phyloP scores from a whole-genome alignment of 2,113 vertebrate species.

The Mastomys coucha region DNA sequence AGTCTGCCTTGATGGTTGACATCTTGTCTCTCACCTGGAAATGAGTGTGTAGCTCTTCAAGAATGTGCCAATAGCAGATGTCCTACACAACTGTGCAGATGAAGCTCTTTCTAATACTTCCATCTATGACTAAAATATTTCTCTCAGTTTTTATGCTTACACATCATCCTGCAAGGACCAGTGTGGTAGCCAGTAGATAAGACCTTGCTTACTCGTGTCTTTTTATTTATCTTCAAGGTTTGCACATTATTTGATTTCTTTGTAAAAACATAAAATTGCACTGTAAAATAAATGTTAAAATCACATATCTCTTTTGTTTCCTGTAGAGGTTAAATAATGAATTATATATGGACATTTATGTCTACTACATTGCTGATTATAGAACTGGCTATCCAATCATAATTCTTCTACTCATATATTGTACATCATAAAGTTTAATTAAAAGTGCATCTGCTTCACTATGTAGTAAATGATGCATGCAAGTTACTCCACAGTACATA shows the following conservation, averaged over 20 bases:
- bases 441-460: constrained; percentile 68
- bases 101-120: neutral
- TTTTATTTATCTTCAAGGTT: constrained; percentile 59
- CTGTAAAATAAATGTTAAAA: constrained; percentile 35
- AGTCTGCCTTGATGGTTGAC: neutral
- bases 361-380: constrained; percentile 56
- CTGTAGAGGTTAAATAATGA: neutral
- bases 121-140: constrained; percentile 27
- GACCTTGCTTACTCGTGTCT: neutral
- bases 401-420: constrained; percentile 43
- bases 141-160: constrained; percentile 43
- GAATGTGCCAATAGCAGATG: constrained; percentile 31
- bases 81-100: constrained; percentile 1
- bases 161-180: constrained; percentile 17
- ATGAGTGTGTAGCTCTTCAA: neutral
- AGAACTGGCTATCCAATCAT: constrained; percentile 40
- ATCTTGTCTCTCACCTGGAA: constrained; percentile 68
- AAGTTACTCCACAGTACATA: constrained; percentile 42
- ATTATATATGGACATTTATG: constrained; percentile 50
- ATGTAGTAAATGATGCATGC: constrained; percentile 71
- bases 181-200: constrained; percentile 37
- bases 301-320: neutral
- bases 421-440: constrained; percentile 67
- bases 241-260: neutral
- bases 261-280: constrained; percentile 42